These are phyloP conservation scores for Kryptopterus vitreolus DNA, from an alignment of 2,797 vertebrate genomes.

Conservation along the genomic window DNA sequence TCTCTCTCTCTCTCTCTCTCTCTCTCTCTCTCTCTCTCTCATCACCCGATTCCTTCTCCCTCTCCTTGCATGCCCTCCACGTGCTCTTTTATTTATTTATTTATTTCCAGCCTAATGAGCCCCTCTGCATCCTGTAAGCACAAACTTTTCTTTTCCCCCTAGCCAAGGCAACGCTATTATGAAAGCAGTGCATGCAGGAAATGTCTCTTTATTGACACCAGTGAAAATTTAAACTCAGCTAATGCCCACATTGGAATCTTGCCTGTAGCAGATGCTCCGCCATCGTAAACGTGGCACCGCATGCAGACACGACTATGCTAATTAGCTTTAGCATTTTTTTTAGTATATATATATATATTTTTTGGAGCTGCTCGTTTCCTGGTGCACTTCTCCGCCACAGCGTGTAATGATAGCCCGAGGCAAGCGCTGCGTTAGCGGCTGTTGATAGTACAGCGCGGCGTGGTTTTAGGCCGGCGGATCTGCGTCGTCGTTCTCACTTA, in stretches of 20 bases:
- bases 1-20: background rate
- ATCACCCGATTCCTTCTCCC: background rate
- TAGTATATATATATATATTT: background rate
- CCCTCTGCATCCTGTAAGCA: conserved; percentile 17
- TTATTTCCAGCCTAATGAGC: conserved; percentile 21
- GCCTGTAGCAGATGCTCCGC: conserved; percentile 48
- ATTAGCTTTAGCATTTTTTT: conserved; percentile 22
- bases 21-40: background rate
- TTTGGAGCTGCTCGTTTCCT: background rate
- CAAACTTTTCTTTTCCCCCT: conserved; percentile 42
- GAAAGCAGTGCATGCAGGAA: conserved; percentile 51
- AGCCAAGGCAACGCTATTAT: conserved; percentile 33
- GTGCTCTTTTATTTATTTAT: background rate
- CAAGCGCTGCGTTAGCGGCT: background rate
- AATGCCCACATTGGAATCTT: conserved; percentile 30
- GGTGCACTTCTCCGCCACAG: conserved; percentile 1
- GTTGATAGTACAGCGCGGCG: background rate
- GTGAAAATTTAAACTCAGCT: conserved; percentile 48
- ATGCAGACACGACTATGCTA: conserved; percentile 16
- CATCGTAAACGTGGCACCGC: background rate
- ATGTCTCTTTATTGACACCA: conserved; percentile 33
- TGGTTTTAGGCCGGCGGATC: background rate
- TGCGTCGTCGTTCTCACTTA: background rate
- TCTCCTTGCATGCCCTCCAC: background rate
- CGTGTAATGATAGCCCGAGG: background rate